Percentiles rank a stretch among this genome's conserved stretches.
Evolutionary conservation across 2,113 vertebrate genomes (phyloP).

Genomic region (Trematomus loennbergii): DNA sequence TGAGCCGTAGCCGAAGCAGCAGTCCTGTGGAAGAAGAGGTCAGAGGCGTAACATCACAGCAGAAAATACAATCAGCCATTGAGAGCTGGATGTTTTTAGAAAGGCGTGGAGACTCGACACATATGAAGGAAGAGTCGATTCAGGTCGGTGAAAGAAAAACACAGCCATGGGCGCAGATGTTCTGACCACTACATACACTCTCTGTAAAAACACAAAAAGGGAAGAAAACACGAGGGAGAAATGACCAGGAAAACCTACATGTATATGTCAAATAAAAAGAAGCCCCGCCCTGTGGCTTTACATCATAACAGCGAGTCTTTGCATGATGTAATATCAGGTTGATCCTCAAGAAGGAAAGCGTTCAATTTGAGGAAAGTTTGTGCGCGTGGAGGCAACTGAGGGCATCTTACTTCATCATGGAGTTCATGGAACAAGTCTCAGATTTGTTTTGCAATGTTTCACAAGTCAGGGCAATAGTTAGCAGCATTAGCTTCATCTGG

Average conservation of each 20-base stretch:
- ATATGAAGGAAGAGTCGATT: conserved; percentile 40
- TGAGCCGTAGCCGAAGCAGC: conserved; percentile 55
- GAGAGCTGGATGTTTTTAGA: conserved; percentile 56
- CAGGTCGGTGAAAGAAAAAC: conserved; percentile 59
- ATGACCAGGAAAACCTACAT: conserved; percentile 14
- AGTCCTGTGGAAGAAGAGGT: conserved; percentile 35
- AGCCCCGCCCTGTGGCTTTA: background rate
- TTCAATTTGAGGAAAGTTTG: background rate
- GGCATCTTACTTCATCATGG: conserved; percentile 3
- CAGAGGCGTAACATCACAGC: conserved; percentile 39
- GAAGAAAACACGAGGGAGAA: background rate
- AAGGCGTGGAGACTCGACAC: conserved; percentile 37
- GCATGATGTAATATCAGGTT: conserved; percentile 24
- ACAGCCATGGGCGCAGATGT: conserved; percentile 43
- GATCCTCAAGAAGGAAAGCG: conserved; percentile 3
- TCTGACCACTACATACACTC: conserved; percentile 33
- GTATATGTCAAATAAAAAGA: conserved; percentile 1
- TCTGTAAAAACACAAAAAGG: conserved; percentile 17
- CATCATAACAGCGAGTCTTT: conserved; percentile 3
- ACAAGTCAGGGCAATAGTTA: background rate
- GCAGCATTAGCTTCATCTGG: background rate
- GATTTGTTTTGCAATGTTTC: conserved; percentile 28
- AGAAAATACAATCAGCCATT: conserved; percentile 60
- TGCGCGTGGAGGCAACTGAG: background rate
- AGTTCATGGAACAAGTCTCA: background rate